Evolutionary conservation across 2,797 vertebrate genomes (phyloP).

Genomic region (Anguilla marmorata): DNA sequence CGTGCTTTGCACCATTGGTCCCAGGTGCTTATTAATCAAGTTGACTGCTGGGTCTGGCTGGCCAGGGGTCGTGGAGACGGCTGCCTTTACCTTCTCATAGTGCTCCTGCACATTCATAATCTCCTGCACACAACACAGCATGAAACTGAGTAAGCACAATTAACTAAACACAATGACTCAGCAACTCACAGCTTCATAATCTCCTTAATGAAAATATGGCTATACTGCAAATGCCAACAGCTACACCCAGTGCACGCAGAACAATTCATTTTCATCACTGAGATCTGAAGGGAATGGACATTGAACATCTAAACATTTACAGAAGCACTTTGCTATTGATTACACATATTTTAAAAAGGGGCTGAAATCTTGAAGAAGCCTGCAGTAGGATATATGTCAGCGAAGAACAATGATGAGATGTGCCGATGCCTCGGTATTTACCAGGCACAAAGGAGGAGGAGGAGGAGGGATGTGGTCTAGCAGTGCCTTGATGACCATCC

Average conservation of each 20-base stretch:
- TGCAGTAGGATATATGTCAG: not conserved
- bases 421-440: not conserved
- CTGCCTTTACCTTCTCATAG: slow-evolving; percentile 83
- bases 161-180: not conserved
- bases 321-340: not conserved
- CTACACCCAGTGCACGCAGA: not conserved
- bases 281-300: too few species aligned
- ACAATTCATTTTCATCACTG: too few species aligned
- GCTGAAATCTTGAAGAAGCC: not conserved
- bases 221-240: not conserved
- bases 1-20: slow-evolving; percentile 70
- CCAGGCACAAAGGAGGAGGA: not conserved
- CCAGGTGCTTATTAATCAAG: slow-evolving; percentile 78
- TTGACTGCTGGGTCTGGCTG: slow-evolving; percentile 65
- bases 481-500: not conserved
- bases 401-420: not conserved
- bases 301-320: not conserved
- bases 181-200: not conserved
- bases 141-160: not conserved
- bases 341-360: not conserved
- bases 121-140: slow-evolving; percentile 72
- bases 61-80: slow-evolving; percentile 62
- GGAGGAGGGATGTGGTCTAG: not conserved
- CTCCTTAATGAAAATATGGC: not conserved
- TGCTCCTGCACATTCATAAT: slow-evolving; percentile 84